These are phyloP conservation scores for Botia almorhae DNA, from an alignment of 2,797 vertebrate genomes.

Conservation along the genomic window DNA sequence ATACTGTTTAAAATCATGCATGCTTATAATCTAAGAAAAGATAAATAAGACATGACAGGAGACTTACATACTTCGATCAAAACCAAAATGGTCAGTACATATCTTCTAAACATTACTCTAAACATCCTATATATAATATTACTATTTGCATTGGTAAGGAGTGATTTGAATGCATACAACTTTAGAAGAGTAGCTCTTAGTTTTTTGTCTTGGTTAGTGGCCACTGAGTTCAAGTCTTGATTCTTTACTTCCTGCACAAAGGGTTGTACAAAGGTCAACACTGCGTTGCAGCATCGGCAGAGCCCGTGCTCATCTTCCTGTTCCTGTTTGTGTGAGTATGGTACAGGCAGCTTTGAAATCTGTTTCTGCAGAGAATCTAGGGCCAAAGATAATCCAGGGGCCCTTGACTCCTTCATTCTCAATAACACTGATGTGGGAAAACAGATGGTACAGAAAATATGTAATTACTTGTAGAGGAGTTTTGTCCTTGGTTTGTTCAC, in stretches of 20 bases:
- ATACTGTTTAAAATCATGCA: background rate
- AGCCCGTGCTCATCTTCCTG: constrained; percentile 82
- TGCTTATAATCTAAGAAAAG: background rate
- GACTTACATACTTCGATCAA: too few species aligned
- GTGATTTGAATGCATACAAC: constrained; percentile 81
- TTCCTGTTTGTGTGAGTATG: constrained; percentile 84
- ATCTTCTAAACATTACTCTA: too few species aligned
- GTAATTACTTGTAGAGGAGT: too few species aligned
- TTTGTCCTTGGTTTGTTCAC: background rate
- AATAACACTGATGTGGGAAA: constrained; percentile 78
- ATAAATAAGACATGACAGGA: too few species aligned
- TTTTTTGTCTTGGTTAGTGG: constrained; percentile 65
- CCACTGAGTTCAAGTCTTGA: constrained; percentile 55
- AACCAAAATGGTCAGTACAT: too few species aligned
- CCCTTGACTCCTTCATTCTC: constrained; percentile 78
- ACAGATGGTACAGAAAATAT: background rate
- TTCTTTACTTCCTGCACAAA: constrained; percentile 82
- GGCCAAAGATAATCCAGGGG: constrained; percentile 78
- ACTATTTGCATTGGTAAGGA: background rate
- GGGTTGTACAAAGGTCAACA: constrained; percentile 81
- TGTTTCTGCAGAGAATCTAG: constrained; percentile 86
- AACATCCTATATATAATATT: background rate
- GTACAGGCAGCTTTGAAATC: constrained; percentile 86
- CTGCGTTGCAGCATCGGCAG: constrained; percentile 82
- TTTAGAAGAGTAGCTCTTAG: constrained; percentile 86